Percentiles rank a stretch among this genome's conserved stretches.
phyloP scores from a whole-genome alignment of 2,888 invertebrate genomes.

The Drosophila anomelani region DNA sequence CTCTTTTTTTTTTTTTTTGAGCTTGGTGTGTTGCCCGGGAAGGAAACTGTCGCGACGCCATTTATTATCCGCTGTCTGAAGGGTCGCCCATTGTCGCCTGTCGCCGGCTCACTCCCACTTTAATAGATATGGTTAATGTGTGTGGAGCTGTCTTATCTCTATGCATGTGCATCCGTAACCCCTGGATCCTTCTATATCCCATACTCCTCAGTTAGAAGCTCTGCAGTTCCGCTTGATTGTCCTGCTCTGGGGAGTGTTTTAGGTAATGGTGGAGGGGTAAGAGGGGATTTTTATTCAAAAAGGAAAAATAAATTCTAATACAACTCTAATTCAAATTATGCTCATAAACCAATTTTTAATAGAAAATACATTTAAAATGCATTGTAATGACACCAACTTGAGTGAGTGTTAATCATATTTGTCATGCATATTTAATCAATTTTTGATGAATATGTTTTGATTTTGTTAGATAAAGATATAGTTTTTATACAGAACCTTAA shows the following conservation, averaged over 20 bases:
- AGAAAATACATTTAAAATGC: too few species aligned
- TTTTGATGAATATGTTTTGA: too few species aligned
- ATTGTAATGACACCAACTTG: too few species aligned
- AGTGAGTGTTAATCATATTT: too few species aligned
- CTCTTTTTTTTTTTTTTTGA: neutral
- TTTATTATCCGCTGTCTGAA: conserved; percentile 81
- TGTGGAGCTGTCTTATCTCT: conserved; percentile 39
- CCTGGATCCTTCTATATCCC: conserved; percentile 10
- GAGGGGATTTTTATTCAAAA: conserved; percentile 7
- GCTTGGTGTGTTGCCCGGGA: conserved; percentile 50
- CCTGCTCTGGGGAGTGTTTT: conserved; percentile 39
- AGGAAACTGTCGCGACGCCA: conserved; percentile 83
- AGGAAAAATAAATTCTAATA: neutral
- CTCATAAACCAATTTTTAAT: too few species aligned
- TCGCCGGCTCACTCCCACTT: conserved; percentile 17
- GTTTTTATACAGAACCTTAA: neutral
- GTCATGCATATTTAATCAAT: too few species aligned
- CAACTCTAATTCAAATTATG: neutral
- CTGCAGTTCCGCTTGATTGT: conserved; percentile 39
- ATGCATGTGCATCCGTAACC: conserved; percentile 36
- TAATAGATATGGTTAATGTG: conserved; percentile 72
- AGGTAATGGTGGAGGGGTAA: neutral
- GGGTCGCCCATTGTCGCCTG: conserved; percentile 74
- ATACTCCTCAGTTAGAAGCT: neutral
- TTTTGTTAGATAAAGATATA: too few species aligned